Evolutionary conservation across 2,113 vertebrate genomes (phyloP).

Genomic region (Dendropsophus ebraccatus): DNA sequence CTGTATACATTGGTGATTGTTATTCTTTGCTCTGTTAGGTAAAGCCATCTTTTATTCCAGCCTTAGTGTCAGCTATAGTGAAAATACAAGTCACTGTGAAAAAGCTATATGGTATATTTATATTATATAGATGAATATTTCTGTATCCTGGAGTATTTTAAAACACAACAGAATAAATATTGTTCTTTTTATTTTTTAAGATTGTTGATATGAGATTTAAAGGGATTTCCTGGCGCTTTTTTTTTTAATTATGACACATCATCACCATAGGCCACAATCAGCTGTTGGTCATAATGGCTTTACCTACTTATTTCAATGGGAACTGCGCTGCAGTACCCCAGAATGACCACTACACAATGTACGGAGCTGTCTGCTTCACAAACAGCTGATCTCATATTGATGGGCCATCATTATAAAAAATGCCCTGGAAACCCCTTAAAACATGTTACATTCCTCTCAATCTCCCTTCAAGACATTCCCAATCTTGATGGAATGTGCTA

Average conservation of each 20-base stretch:
- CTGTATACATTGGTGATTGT: neutral
- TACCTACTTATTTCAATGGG: no score
- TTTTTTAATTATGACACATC: no score
- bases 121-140: slow-evolving; percentile 10
- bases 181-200: slow-evolving; percentile 3
- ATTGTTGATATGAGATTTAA: slow-evolving; percentile 10
- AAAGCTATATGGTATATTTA: slow-evolving; percentile 23
- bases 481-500: neutral
- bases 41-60: neutral
- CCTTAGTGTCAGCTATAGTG: slow-evolving; percentile 5
- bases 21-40: neutral
- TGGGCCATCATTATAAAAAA: no score
- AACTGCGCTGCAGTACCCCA: no score
- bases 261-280: no score
- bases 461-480: neutral
- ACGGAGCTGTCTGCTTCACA: no score
- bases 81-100: slow-evolving; percentile 17
- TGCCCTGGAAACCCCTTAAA: no score
- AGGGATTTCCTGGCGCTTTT: no score
- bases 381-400: no score
- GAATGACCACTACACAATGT: no score
- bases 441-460: neutral
- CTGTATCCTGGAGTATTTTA: neutral
- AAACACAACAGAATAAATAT: neutral
- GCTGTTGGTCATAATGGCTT: no score